phyloP scores from a whole-genome alignment of 2,797 vertebrate species.

The Taenioides sp. region DNA sequence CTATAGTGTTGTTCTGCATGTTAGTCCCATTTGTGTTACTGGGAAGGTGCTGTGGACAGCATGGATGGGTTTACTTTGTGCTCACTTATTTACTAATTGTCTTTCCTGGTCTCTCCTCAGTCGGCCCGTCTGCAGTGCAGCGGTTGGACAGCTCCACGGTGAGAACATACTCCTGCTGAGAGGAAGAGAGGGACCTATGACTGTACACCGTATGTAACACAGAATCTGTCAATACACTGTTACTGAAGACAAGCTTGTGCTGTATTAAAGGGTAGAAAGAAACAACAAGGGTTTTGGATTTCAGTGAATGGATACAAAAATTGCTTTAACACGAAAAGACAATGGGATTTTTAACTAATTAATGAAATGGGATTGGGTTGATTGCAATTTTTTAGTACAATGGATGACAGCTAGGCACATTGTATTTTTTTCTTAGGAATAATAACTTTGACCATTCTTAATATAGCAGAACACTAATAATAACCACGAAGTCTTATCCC shows the following conservation, averaged over 20 bases:
- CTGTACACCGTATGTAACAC: conserved; percentile 89
- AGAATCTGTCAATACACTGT: conserved; percentile 29
- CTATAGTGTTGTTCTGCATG: conserved; percentile 12
- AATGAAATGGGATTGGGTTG: background rate
- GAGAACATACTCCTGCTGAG: conserved; percentile 99
- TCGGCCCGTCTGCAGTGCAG: conserved; percentile 92
- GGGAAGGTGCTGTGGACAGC: conserved; percentile 20
- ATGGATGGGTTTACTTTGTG: background rate
- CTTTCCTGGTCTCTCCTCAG: conserved; percentile 76
- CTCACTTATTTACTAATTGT: background rate
- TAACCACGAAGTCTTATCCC: background rate
- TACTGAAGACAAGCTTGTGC: background rate
- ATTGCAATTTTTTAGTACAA: background rate
- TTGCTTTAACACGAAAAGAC: background rate
- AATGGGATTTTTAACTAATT: background rate
- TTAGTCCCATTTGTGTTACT: conserved; percentile 18
- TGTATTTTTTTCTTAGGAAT: background rate
- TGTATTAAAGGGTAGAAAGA: background rate
- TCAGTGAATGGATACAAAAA: background rate
- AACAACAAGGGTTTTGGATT: background rate
- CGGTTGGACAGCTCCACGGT: conserved; percentile 98
- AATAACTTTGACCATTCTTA: background rate
- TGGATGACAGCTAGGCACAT: background rate
- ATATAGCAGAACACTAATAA: background rate
- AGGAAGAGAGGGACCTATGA: conserved; percentile 81